Evolutionary conservation across 2,888 invertebrate genomes (phyloP).

Genomic region (Ormyrus thymus): DNA sequence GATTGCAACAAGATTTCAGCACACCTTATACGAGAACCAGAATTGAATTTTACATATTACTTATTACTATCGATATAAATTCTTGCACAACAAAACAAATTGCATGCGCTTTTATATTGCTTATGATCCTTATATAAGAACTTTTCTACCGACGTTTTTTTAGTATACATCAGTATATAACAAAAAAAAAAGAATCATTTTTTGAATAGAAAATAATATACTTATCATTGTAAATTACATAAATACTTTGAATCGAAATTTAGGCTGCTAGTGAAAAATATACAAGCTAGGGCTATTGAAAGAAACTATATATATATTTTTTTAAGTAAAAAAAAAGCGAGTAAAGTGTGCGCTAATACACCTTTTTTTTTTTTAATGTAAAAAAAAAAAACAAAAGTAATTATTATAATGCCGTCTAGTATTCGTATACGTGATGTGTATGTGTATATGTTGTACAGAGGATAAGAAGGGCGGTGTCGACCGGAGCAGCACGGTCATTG

Average conservation of each 20-base stretch:
- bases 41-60: constrained; percentile 11
- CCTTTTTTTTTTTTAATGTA: constrained; percentile 2
- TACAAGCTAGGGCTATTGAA: constrained; percentile 13
- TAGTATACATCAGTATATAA: background rate
- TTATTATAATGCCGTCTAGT: constrained; percentile 58
- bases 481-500: constrained; percentile 94
- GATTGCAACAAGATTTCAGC: constrained; percentile 45
- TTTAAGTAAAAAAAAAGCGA: constrained; percentile 1
- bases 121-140: constrained; percentile 41
- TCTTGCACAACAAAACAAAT: constrained; percentile 29
- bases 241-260: constrained; percentile 20
- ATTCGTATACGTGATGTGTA: constrained; percentile 74
- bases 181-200: background rate
- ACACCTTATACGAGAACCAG: constrained; percentile 10
- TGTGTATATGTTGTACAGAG: constrained; percentile 82
- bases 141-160: constrained; percentile 28
- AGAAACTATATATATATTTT: constrained; percentile 4
- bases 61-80: constrained; percentile 13
- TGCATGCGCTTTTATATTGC: constrained; percentile 52
- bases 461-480: constrained; percentile 95
- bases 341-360: constrained; percentile 31
- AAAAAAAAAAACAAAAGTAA: constrained; percentile 14
- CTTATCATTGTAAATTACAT: constrained; percentile 7
- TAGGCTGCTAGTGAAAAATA: constrained; percentile 25
- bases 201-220: background rate